Evolutionary conservation across 2,888 invertebrate species (phyloP), one percentile per base, ranked within the genome.

Genomic region (Diplazon laetatorius): DNA sequence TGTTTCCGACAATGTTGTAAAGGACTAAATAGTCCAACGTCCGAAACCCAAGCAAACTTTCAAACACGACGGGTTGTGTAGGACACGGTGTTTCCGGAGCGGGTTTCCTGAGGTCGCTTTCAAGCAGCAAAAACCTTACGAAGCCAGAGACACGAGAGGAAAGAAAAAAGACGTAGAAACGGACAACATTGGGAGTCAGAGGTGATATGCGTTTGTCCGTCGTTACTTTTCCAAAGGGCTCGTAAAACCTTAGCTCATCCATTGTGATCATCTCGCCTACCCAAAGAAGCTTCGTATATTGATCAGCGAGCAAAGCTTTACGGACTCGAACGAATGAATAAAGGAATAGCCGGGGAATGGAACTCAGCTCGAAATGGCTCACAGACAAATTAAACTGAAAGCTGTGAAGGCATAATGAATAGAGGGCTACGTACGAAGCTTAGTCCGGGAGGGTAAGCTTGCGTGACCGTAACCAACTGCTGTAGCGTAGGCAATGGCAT

Each of bases 21-120:
- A 69, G 72, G 50, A 48, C 66, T 50, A 37, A 62, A 59, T n/a
- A n/a, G n/a, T 62, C 63, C 69, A 39, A 62, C n/a, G 52, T 10
- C 39, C n/a, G 55, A 39, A 42, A 42, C 20, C 39, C 46, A 68
- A 44, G n/a, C 18, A 20, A 77, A 66, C 63, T 72, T 50, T 37
- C 62, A 57, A 62, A 50, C 50, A 63, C 44, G 39, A 30, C 76
- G n/a, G 46, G 52, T 35, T 62, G 46, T 62, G 59, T 59, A 59
- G 44, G 39, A 30, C 76, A 20, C 57, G 52, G 35, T 62, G 39
- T 62, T 46, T 30, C 46, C n/a, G 42, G 46, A 60, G 72, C 52
- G 50, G 52, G 25, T 14, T 59, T 46, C 3, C 60, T 57, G 39
- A n/a, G 48, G 16, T 62, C 68, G 62, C 71, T 77, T 72, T 68